Conservation (phyloP, 2,113 vertebrate genomes). For the Cathartes aura region DNA sequence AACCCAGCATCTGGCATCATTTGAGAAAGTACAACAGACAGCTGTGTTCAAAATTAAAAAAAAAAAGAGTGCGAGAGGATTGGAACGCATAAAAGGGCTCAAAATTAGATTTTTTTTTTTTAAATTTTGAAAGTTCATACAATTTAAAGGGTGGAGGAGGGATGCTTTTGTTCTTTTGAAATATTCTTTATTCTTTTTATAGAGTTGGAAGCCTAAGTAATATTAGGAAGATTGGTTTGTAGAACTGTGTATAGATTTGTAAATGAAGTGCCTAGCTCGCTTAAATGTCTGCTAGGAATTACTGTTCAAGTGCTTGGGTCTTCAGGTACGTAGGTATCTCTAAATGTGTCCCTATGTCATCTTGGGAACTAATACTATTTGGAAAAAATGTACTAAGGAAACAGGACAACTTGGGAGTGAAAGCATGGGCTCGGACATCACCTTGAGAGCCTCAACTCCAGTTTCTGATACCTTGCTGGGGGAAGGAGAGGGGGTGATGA, state of each 20-base stretch:
- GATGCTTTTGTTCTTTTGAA: not conserved
- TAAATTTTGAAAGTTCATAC: not conserved
- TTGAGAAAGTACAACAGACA: slow-evolving; percentile 76
- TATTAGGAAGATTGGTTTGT: not conserved
- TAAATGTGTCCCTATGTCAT: not conserved
- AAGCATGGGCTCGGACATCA: accelerated
- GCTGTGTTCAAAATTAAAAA: slow-evolving; percentile 76
- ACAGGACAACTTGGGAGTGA: accelerated
- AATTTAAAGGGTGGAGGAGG: not conserved
- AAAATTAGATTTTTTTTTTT: slow-evolving; percentile 44
- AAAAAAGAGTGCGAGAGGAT: not conserved
- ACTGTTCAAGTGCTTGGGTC: not conserved
- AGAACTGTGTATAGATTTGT: not conserved
- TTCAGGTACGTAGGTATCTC: not conserved
- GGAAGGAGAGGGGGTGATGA: not conserved
- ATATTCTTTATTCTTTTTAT: not conserved
- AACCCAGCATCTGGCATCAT: slow-evolving; percentile 81
- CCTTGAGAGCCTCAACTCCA: not conserved
- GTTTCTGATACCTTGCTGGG: not conserved
- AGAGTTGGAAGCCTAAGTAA: not conserved
- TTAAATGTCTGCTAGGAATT: not conserved
- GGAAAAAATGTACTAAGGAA: not conserved
- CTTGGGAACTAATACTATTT: not conserved
- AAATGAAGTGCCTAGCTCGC: accelerated
- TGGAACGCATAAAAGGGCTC: slow-evolving; percentile 56